Evolutionary conservation across 1,140 invertebrate species (phyloP).

Genomic region (Lasaia peninsularis): DNA sequence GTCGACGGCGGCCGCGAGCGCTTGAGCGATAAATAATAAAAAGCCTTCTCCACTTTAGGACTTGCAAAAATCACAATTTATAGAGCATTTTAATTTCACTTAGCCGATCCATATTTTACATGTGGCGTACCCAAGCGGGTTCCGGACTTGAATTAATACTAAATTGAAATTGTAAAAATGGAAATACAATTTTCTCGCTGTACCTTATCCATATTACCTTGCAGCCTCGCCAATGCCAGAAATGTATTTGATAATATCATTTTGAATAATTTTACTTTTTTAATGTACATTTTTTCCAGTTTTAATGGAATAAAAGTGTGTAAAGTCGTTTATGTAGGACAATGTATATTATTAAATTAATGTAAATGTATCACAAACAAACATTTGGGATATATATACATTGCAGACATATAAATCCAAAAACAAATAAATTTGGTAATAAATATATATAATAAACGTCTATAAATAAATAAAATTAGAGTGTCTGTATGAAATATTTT

Average conservation of each 20-base stretch:
- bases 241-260: conserved; percentile 60
- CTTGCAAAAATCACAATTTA: conserved; percentile 77
- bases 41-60: conserved; percentile 76
- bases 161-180: conserved; percentile 78
- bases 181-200: conserved; percentile 75
- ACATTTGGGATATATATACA: too few relatives aligned
- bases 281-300: neutral
- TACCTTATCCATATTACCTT: conserved; percentile 49
- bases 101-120: conserved; percentile 77
- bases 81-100: conserved; percentile 77
- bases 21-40: conserved; percentile 73
- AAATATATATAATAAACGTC: too few relatives aligned
- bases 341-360: neutral
- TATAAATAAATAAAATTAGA: too few relatives aligned
- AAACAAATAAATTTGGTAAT: too few relatives aligned
- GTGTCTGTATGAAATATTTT: too few relatives aligned
- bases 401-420: too few relatives aligned
- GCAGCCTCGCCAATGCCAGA: conserved; percentile 39
- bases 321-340: too few relatives aligned
- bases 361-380: too few relatives aligned
- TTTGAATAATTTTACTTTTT: conserved; percentile 13
- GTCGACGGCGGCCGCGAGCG: conserved; percentile 57
- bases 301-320: too few relatives aligned
- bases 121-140: conserved; percentile 66
- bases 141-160: conserved; percentile 73